Base-by-base conservation (phyloP, 1,140 invertebrate species). In the Drosophila jambulina region DNA sequence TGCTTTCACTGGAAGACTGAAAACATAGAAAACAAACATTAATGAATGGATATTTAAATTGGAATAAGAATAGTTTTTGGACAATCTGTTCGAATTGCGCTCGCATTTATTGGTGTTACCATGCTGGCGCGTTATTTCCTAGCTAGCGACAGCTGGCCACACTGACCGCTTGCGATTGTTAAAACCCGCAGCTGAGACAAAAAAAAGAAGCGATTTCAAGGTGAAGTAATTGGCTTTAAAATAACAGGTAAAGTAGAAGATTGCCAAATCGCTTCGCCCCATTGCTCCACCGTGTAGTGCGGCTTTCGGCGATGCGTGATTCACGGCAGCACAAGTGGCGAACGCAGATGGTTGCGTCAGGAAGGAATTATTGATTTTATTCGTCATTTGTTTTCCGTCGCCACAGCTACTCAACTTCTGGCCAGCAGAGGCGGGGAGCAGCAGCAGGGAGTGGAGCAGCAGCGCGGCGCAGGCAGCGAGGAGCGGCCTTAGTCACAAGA, bases 211-310 rank as follows among this genome's bases (percentile, higher is more conserved):
- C 60, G 53, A 51, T 77, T 79, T 80, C 84, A 88, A 88, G 84
- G 84, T 88, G 84, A 90, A 88, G 78, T 88, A 84, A 88, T 88
- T 88, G 75, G 85, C 80, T 65, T 69, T 63, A 88, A 87, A 83
- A 88, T 74, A 64, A 80, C 85, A 88, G 84, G 85, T 88, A 84
- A 88, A 54, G 40, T 38, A 46, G 34, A 7, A 27, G 40, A 65
- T 62, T 75, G 67, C 51, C 57, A 63, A 78, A 67, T 36, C 32
- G 40, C 38, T 46, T 57, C 51, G 49, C 42, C 38, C 58, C 48
- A 54, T 19, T 46, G 59, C 45, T 76, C 25, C 12, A 49, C 32
- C 48, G 25, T 9, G 2, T 48, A 69, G 45, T 36, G 32, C 15
- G 51, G n/a, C 43, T 49, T 46, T 10, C n/a, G 9, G 36, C 25